Evolutionary conservation across 2,888 invertebrate species (phyloP).

Genomic region (Corbicula japonica): DNA sequence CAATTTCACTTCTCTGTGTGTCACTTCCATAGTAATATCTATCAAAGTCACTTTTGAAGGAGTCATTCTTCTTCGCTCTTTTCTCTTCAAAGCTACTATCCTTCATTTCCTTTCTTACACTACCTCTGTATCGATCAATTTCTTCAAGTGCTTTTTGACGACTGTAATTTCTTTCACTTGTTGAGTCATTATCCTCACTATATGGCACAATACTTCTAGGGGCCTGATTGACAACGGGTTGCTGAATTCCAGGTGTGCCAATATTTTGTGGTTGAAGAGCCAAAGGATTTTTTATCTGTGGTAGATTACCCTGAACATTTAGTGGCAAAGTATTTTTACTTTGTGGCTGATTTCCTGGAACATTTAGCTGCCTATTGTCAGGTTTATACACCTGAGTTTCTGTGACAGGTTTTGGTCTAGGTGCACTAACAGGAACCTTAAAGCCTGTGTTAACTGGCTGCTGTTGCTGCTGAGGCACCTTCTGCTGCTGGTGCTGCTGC

Average conservation of each 20-base stretch:
- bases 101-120: constrained; percentile 6
- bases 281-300: too few relatives aligned
- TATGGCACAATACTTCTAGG: constrained; percentile 28
- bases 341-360: not conserved
- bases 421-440: constrained; percentile 25
- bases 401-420: not conserved
- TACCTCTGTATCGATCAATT: constrained; percentile 39
- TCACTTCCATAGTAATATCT: constrained; percentile 30
- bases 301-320: not conserved
- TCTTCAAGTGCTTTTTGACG: constrained; percentile 53
- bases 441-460: constrained; percentile 12
- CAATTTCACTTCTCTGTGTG: constrained; percentile 35
- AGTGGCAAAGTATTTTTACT: not conserved
- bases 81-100: constrained; percentile 2
- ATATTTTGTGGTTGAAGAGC: too few relatives aligned
- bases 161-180: constrained; percentile 7
- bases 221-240: too few relatives aligned
- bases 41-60: constrained; percentile 44
- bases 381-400: not conserved
- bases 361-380: not conserved
- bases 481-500: too few relatives aligned
- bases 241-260: not conserved
- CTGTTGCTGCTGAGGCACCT: too few relatives aligned
- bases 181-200: constrained; percentile 25
- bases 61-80: constrained; percentile 13